Base-by-base conservation (phyloP, 2,888 invertebrate genomes). In the Oxytorus armatus region DNA sequence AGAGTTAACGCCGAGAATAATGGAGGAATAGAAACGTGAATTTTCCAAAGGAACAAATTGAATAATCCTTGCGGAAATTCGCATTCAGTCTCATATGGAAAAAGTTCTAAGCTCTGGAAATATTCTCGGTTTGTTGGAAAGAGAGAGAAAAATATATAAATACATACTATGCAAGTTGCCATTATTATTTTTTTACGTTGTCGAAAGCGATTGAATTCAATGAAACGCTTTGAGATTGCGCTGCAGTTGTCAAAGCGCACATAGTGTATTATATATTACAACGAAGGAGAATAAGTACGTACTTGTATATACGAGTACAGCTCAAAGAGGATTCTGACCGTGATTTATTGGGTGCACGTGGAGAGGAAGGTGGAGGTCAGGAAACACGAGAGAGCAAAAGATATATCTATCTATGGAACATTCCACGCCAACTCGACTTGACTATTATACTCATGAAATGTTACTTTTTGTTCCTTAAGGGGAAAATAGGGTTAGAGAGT, bases 361-460 rank as follows among this genome's bases (percentile, higher is more conserved):
- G 51, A 63, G 14, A 68, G 42, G 69, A 63, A 63, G 63, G 21
- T 63, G 76, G 53, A 66, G 59, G 66, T 68, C 68, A n/a, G 39
- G 49, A 51, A 2, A 49, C 49, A 55, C 23, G 16, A 65, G 65
- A 65, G 36, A 14, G 23, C 55, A 29, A 70, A 8, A 68, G 47
- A 14, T 61, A n/a, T 61, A 0, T 4, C 21, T 18, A 11, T n/a
- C n/a, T n/a, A n/a, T n/a, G n/a, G n/a, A n/a, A n/a, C n/a, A n/a
- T n/a, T n/a, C n/a, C n/a, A n/a, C n/a, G n/a, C n/a, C n/a, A n/a
- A n/a, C n/a, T n/a, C n/a, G n/a, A n/a, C n/a, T n/a, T n/a, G n/a
- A n/a, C n/a, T n/a, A n/a, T n/a, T n/a, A n/a, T n/a, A n/a, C n/a
- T n/a, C n/a, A n/a, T n/a, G n/a, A n/a, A n/a, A n/a, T n/a, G n/a